Base-by-base conservation (phyloP, 2,797 vertebrate genomes). In the Otus scops region DNA sequence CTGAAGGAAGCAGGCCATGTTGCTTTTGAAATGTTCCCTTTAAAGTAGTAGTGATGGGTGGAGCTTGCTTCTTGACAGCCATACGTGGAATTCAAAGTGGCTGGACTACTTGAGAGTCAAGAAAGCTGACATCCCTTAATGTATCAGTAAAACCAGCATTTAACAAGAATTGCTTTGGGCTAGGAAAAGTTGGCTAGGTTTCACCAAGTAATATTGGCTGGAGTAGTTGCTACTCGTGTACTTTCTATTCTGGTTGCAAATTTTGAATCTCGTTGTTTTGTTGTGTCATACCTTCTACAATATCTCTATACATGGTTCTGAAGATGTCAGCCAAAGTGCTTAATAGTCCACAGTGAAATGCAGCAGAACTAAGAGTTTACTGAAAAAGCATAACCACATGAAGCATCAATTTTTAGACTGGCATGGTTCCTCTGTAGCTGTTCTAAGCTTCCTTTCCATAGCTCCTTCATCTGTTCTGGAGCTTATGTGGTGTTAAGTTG, bases 271-370 rank as follows among this genome's bases (percentile, higher is more conserved):
- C 45, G 7, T 18, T 36, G 9, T 14, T 53, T 17, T 7, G 17
- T 56, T 80, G 11, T 77, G 8, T 63, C 10, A 4, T 48, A 36
- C 19, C 23, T 54, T 27, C 28, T 65, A 18, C 61, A 82, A 45
- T 39, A 19, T 24, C 8, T 63, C 24, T 68, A 1, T 28, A 8
- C 0, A 0, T 51, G 30, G 4, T 63, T 83, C 63, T 83, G 60
- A 54, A 63, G 21, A 18, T 61, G 13, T 51, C 27, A 75, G 0
- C 36, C 5, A 0, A 23, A 87, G 21, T 39, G 21, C 30, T 91
- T 41, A 41, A 1, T 85, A 88, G n/a, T 32, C 10, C 16, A 22
- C 61, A 63, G 1, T 11, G 34, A 64, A 91, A 39, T 57, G 48
- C 34, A 38, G 56, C 60, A 82, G 50, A 89, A 23, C 22, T 68